phyloP scores from a whole-genome alignment of 1,140 invertebrate species.

The Notospermus geniculatus region DNA sequence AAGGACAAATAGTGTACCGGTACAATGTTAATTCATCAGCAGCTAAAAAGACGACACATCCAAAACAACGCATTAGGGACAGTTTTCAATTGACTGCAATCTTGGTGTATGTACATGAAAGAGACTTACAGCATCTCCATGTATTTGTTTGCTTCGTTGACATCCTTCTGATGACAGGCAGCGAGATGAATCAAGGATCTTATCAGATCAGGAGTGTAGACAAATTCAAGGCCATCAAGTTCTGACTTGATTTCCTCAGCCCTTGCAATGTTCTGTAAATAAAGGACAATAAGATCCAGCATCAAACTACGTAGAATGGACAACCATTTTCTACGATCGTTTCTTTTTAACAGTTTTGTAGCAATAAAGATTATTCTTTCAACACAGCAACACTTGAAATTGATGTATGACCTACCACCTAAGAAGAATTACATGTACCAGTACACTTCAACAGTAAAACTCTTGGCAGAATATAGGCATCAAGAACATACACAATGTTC shows the following conservation, averaged over 20 bases:
- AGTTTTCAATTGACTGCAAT: background rate
- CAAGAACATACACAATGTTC: too few species aligned
- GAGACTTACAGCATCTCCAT: conserved; percentile 15
- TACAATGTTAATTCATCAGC: background rate
- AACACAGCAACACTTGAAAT: background rate
- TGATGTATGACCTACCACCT: background rate
- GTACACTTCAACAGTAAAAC: too few species aligned
- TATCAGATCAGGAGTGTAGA: conserved; percentile 17
- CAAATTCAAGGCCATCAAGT: conserved; percentile 16
- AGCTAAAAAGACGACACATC: background rate
- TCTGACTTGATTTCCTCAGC: conserved; percentile 15
- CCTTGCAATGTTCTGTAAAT: conserved; percentile 12
- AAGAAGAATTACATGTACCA: too few species aligned
- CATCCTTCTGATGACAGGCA: conserved; percentile 16
- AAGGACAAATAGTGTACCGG: background rate
- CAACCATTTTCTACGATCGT: too few species aligned
- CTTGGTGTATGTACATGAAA: background rate
- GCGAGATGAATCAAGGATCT: conserved; percentile 15
- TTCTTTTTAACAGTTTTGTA: too few species aligned
- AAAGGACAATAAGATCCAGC: background rate
- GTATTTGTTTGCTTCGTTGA: conserved; percentile 12
- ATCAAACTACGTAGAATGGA: too few species aligned
- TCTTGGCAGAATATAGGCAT: too few species aligned
- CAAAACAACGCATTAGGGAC: background rate
- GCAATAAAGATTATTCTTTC: background rate